phyloP scores from a whole-genome alignment of 2,888 invertebrate species.

The Euclidia mi region DNA sequence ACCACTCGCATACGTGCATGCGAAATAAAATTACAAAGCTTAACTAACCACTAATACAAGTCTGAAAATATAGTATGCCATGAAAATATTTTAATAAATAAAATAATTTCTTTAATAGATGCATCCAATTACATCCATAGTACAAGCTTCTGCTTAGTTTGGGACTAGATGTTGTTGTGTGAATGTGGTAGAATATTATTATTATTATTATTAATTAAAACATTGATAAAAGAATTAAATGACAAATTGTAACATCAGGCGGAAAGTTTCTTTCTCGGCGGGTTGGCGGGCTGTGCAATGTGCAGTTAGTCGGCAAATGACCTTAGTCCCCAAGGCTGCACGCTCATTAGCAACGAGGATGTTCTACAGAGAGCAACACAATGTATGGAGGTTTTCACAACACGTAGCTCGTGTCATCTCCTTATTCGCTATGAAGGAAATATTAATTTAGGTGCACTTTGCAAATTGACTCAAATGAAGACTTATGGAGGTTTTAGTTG shows the following conservation, averaged over 20 bases:
- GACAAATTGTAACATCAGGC: conserved; percentile 74
- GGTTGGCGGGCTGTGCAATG: conserved; percentile 71
- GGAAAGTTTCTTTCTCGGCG: conserved; percentile 71
- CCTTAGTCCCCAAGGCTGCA: conserved; percentile 78
- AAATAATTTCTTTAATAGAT: conserved; percentile 9
- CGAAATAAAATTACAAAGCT: too few species aligned
- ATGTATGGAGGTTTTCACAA: conserved; percentile 62
- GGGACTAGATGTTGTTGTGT: too few species aligned
- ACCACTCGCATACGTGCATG: too few species aligned
- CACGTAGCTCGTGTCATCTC: conserved; percentile 46
- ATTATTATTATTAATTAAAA: too few species aligned
- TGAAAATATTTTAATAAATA: too few species aligned
- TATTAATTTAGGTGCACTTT: conserved; percentile 46
- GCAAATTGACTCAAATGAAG: conserved; percentile 33
- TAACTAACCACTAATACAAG: too few species aligned
- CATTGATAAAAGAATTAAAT: conserved; percentile 68
- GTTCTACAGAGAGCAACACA: conserved; percentile 62
- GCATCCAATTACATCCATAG: too few species aligned
- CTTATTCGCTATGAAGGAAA: conserved; percentile 33
- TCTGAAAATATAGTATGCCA: too few species aligned
- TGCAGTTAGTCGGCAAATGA: conserved; percentile 80
- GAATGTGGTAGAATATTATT: too few species aligned
- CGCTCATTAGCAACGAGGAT: conserved; percentile 76
- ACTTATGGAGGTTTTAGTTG: conserved; percentile 30
- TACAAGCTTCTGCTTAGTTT: too few species aligned